Percentiles rank a stretch among this genome's conserved stretches.
Evolutionary conservation across 2,888 invertebrate species (phyloP).

Genomic region (Ypsolopha scabrella): DNA sequence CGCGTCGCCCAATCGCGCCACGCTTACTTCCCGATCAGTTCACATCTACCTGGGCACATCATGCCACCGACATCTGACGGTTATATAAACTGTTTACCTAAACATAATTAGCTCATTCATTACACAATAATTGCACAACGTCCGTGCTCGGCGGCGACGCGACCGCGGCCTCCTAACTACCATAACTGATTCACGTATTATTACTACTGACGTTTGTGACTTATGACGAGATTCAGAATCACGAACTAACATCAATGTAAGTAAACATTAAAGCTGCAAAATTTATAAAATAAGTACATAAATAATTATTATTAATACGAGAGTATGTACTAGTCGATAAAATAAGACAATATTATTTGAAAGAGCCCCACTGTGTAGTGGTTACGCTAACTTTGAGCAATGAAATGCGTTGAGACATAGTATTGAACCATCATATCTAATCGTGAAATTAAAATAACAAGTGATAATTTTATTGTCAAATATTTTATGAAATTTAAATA

Average conservation of each 20-base stretch:
- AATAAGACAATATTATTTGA: constrained; percentile 37
- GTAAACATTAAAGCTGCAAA: constrained; percentile 70
- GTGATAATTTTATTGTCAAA: constrained; percentile 31
- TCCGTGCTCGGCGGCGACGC: constrained; percentile 22
- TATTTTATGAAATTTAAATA: constrained; percentile 27
- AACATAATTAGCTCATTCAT: constrained; percentile 38
- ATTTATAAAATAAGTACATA: constrained; percentile 64
- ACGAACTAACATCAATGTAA: constrained; percentile 69
- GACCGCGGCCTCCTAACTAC: constrained; percentile 36
- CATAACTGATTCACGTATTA: constrained; percentile 52
- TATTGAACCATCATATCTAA: constrained; percentile 27
- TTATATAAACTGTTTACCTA: constrained; percentile 14
- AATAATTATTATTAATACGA: constrained; percentile 61
- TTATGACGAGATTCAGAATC: constrained; percentile 70
- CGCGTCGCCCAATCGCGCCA: constrained; percentile 14
- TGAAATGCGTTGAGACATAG: constrained; percentile 39
- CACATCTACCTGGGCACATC: neutral
- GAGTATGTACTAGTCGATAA: constrained; percentile 43
- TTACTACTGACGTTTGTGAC: constrained; percentile 69
- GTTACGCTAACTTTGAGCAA: constrained; percentile 59
- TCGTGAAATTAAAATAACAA: constrained; percentile 57
- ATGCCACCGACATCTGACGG: neutral
- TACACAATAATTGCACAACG: constrained; percentile 25
- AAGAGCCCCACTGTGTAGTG: constrained; percentile 34
- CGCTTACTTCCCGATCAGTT: neutral